These are phyloP conservation scores for Symphodus melops DNA, from an alignment of 2,113 vertebrate genomes.

Conservation along the genomic window DNA sequence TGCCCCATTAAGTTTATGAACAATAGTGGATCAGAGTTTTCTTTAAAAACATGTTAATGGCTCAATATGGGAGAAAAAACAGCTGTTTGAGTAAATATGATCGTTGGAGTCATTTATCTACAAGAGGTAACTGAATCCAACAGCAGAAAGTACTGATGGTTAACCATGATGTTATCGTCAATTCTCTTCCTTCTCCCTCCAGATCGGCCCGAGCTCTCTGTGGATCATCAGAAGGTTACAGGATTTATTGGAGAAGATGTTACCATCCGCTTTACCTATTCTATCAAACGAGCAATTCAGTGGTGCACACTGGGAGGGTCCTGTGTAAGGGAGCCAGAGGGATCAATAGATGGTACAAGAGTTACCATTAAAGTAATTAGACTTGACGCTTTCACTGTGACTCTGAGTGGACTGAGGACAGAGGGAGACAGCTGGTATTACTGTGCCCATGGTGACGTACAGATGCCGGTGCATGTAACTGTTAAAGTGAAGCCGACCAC, in stretches of 20 bases:
- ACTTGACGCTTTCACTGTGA: slow-evolving; percentile 16
- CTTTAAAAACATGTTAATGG: too few relatives aligned
- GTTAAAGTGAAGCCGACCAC: slow-evolving; percentile 3
- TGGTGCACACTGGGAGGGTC: slow-evolving; percentile 46
- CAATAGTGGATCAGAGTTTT: accelerated
- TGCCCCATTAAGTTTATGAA: too few relatives aligned
- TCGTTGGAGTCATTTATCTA: background rate
- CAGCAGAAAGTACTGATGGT: background rate
- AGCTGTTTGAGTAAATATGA: too few relatives aligned
- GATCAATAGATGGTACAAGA: slow-evolving; percentile 13
- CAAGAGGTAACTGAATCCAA: background rate
- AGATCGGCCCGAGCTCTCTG: slow-evolving; percentile 31
- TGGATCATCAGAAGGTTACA: slow-evolving; percentile 23
- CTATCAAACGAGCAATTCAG: accelerated
- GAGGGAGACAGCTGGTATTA: slow-evolving; percentile 55
- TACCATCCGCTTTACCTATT: slow-evolving; percentile 13
- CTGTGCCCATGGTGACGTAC: slow-evolving; percentile 25
- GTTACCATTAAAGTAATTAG: background rate
- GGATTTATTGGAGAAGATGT: background rate
- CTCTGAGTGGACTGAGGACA: slow-evolving; percentile 22
- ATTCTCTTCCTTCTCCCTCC: background rate
- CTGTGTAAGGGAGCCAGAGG: slow-evolving; percentile 7
- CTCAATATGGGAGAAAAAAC: too few relatives aligned
- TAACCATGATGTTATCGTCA: background rate
- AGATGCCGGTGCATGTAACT: slow-evolving; percentile 57